Percentiles rank a stretch among this genome's conserved stretches.
Conservation (phyloP, 2,888 invertebrate species). For the Lomographa bimaculata region DNA sequence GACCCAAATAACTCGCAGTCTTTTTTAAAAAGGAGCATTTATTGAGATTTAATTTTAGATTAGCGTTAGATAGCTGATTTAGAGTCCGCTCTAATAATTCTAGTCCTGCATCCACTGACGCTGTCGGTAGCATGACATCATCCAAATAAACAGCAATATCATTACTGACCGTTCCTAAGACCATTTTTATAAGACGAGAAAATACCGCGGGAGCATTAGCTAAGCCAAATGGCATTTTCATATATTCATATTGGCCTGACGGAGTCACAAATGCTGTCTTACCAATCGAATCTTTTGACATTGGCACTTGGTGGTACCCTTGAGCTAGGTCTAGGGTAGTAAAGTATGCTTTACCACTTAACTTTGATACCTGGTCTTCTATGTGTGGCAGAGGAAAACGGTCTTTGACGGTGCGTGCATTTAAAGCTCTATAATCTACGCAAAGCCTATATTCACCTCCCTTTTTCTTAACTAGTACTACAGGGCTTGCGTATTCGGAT, state of each 20-base stretch:
- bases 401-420: background rate
- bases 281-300: slow-evolving; percentile 6
- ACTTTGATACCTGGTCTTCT: background rate
- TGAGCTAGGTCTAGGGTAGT: slow-evolving; percentile 9
- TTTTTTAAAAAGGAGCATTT: slow-evolving; percentile 13
- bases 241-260: slow-evolving; percentile 17
- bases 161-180: no score
- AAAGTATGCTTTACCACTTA: slow-evolving; percentile 1
- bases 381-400: background rate
- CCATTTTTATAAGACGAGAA: no score
- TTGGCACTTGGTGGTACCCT: slow-evolving; percentile 8
- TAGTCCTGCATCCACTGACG: slow-evolving; percentile 1
- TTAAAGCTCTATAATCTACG: slow-evolving; percentile 3
- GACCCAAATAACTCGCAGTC: slow-evolving; percentile 12
- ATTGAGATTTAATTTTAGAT: slow-evolving; percentile 9
- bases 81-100: slow-evolving; percentile 2
- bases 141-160: no score
- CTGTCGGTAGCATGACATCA: background rate
- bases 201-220: slow-evolving; percentile 18
- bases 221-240: slow-evolving; percentile 19
- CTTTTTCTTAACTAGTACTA: background rate
- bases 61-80: no score
- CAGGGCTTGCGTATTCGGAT: background rate
- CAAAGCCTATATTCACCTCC: background rate
- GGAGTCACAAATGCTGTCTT: slow-evolving; percentile 21